Evolutionary conservation across 64 coral and sea anemone genomes (phyloP).

Genomic region (Pachyseris speciosa): DNA sequence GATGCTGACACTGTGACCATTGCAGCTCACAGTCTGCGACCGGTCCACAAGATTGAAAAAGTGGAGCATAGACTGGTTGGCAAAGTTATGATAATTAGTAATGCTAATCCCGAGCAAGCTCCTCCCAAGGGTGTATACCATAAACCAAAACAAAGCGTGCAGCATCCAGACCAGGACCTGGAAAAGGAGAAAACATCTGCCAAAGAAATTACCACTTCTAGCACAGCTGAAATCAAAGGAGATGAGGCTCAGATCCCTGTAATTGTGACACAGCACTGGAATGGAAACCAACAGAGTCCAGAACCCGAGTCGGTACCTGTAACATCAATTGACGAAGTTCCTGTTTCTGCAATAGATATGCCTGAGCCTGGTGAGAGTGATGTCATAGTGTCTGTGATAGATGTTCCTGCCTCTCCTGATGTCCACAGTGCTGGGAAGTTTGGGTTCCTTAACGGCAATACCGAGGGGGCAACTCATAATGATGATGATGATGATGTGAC

Average conservation of each 20-base stretch:
- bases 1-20: not conserved
- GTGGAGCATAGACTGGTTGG: constrained; percentile 55
- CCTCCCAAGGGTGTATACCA: constrained; percentile 23
- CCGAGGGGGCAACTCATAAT: not conserved
- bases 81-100: constrained; percentile 53
- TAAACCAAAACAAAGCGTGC: not conserved
- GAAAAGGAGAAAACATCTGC: not conserved
- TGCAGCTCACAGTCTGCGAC: constrained; percentile 34
- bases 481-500: constrained; percentile 69
- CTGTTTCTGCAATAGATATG: constrained; percentile 89
- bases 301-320: constrained; percentile 8
- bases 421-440: constrained; percentile 1
- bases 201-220: not conserved
- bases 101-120: constrained; percentile 48
- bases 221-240: not conserved
- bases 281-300: constrained; percentile 28
- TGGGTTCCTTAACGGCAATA: not conserved
- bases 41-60: constrained; percentile 52
- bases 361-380: constrained; percentile 65
- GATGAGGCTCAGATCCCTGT: not conserved
- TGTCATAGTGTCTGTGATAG: constrained; percentile 67
- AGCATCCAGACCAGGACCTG: not conserved
- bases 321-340: constrained; percentile 43
- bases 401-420: constrained; percentile 53
- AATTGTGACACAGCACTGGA: constrained; percentile 13